Evolutionary conservation across 2,113 vertebrate species (phyloP).

Genomic region (Sinocyclocheilus rhinocerous): DNA sequence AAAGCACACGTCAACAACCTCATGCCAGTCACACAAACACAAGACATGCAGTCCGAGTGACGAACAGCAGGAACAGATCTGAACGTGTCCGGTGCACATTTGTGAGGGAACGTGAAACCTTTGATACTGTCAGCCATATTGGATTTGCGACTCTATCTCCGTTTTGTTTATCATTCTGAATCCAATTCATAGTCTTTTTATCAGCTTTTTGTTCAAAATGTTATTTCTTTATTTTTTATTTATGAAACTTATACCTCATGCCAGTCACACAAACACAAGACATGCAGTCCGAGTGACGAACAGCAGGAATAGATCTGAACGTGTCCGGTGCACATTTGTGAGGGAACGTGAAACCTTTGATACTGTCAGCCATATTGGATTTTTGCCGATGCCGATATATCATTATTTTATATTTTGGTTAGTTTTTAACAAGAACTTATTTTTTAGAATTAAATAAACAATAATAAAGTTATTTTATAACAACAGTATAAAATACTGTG

Average conservation of each 20-base stretch:
- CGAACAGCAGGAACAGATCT: conserved; percentile 21
- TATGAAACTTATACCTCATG: background rate
- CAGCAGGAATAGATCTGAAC: conserved; percentile 1
- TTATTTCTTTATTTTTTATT: no score
- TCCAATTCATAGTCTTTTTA: no score
- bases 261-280: background rate
- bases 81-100: background rate
- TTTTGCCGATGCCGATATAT: no score
- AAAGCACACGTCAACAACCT: background rate
- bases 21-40: background rate
- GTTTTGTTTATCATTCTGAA: no score
- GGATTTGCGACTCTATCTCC: no score
- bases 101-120: background rate
- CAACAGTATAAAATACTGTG: no score
- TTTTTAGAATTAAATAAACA: no score
- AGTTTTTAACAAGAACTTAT: no score
- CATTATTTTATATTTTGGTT: no score
- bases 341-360: background rate
- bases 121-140: background rate
- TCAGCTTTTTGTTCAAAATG: no score
- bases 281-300: background rate
- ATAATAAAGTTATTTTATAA: no score
- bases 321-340: background rate
- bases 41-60: background rate
- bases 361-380: background rate